A percentile compares a stretch with the other conserved stretches of the same genome.
Evolutionary conservation across 1,140 invertebrate genomes (phyloP).

Genomic region (Streblospio benedicti): DNA sequence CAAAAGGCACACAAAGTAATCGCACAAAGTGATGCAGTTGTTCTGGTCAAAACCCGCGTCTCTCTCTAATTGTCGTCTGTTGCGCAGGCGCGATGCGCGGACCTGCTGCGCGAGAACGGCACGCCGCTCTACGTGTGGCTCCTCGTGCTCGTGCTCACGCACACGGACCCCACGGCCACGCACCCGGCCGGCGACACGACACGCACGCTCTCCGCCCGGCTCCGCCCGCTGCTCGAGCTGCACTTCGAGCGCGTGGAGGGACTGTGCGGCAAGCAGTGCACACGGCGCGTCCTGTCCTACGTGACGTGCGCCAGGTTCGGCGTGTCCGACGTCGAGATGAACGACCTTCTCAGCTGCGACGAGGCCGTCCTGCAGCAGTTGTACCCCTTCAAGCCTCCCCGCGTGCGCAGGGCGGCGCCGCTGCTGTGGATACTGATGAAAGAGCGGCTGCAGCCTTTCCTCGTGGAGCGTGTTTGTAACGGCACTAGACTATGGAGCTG

Average conservation of each 20-base stretch:
- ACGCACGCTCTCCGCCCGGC: not conserved
- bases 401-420: constrained; percentile 36
- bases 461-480: constrained; percentile 53
- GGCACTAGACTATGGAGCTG: constrained; percentile 54
- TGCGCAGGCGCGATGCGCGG: constrained; percentile 56
- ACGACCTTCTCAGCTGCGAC: constrained; percentile 59
- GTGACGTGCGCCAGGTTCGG: constrained; percentile 57
- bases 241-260: not conserved
- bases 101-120: constrained; percentile 52
- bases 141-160: not conserved
- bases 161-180: not conserved
- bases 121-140: not conserved
- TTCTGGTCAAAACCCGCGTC: no score
- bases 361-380: constrained; percentile 54
- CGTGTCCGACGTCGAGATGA: constrained; percentile 59
- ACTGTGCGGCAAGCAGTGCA: not conserved
- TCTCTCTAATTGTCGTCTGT: no score
- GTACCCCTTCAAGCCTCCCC: constrained; percentile 31
- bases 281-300: not conserved
- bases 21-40: no score
- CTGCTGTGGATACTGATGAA: constrained; percentile 58
- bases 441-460: constrained; percentile 56
- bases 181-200: not conserved
- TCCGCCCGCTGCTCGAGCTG: not conserved
- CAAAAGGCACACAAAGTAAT: no score